phyloP scores from a whole-genome alignment of 2,113 vertebrate species.

The Ptilonorhynchus violaceus region DNA sequence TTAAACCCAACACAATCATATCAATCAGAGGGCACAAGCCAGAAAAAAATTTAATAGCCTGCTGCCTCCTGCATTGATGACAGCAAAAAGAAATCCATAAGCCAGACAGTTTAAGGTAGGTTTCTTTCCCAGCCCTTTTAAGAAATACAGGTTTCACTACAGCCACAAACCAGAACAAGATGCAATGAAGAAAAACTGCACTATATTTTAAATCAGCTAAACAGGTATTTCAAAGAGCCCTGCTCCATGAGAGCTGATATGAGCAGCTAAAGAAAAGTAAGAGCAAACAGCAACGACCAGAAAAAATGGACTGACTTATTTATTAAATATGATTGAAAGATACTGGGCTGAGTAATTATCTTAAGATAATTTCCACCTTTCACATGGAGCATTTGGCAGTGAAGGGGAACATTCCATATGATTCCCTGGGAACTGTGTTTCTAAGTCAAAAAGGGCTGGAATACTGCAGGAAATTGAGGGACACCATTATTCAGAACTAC shows the following conservation, averaged over 20 bases:
- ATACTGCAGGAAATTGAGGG: neutral
- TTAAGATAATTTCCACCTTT: neutral
- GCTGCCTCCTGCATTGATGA: constrained; percentile 1
- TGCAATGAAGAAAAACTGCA: neutral
- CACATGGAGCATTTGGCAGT: neutral
- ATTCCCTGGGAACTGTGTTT: neutral
- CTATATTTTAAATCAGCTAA: neutral
- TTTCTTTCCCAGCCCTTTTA: neutral
- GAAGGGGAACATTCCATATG: neutral
- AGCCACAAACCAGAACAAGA: neutral
- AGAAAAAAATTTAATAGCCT: constrained; percentile 53
- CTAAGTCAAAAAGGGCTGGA: neutral
- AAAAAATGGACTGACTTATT: neutral
- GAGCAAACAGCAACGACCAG: neutral
- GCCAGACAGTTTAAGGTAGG: neutral
- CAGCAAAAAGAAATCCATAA: constrained; percentile 54
- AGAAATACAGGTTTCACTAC: neutral
- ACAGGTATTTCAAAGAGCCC: neutral
- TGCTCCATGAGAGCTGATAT: neutral
- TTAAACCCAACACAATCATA: constrained; percentile 39
- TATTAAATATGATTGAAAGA: neutral
- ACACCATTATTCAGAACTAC: neutral
- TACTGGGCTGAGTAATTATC: neutral
- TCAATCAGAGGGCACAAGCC: constrained; percentile 33
- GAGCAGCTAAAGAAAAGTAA: neutral